Evolutionary conservation across 2,113 vertebrate genomes (phyloP).

Genomic region (Colossoma macropomum): DNA sequence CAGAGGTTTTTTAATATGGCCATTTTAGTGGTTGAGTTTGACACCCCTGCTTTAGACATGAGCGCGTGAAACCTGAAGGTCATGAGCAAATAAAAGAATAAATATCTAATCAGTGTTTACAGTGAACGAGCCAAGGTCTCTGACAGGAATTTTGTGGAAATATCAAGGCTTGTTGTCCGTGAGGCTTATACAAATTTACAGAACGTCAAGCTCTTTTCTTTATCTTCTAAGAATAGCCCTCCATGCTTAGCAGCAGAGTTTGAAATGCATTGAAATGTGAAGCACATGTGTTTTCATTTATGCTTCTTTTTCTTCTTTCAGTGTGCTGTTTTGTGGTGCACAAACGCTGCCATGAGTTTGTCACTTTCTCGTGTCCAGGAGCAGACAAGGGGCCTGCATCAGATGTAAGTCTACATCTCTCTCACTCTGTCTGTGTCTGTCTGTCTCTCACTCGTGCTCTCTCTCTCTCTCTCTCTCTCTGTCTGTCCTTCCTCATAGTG

Average conservation of each 20-base stretch:
- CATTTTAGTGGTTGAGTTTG: too few species aligned
- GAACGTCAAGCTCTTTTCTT: neutral
- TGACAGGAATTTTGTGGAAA: neutral
- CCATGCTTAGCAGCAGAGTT: too few species aligned
- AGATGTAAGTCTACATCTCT: constrained; percentile 66
- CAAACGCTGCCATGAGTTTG: constrained; percentile 81
- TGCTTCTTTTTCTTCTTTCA: constrained; percentile 36
- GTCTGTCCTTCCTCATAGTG: constrained; percentile 15
- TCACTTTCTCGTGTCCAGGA: constrained; percentile 79
- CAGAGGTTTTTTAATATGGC: too few species aligned
- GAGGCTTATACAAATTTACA: too few species aligned
- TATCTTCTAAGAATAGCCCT: neutral
- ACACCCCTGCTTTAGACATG: neutral
- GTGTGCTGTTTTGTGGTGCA: constrained; percentile 80
- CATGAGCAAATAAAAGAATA: neutral
- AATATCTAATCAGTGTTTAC: neutral
- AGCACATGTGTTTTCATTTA: neutral
- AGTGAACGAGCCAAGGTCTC: neutral
- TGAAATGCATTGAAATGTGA: too few species aligned
- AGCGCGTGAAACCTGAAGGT: neutral
- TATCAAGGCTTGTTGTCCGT: neutral
- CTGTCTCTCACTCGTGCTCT: neutral
- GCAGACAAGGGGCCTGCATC: constrained; percentile 79
- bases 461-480: neutral
- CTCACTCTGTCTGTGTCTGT: neutral